Conservation (phyloP, 2,888 invertebrate species). For the Iselma pallidipennis region DNA sequence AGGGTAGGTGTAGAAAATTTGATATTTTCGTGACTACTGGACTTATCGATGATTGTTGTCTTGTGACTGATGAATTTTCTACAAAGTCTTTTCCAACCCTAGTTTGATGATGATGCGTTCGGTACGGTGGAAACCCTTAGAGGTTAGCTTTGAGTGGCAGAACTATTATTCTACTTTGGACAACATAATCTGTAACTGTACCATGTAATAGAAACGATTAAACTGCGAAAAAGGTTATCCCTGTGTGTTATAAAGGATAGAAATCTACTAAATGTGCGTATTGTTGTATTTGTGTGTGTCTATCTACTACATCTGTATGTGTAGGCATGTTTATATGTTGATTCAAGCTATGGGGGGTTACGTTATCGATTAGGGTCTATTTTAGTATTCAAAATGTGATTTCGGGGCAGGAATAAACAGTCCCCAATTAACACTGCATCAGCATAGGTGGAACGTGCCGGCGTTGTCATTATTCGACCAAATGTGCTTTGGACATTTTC, state of each 20-base stretch:
- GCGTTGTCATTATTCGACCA: constrained; percentile 20
- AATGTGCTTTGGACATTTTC: constrained; percentile 6
- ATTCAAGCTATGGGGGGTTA: neutral
- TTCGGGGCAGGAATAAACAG: constrained; percentile 50
- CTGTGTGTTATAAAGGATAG: neutral
- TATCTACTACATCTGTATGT: neutral
- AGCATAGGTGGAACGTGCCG: constrained; percentile 40
- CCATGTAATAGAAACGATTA: neutral
- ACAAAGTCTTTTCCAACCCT: neutral
- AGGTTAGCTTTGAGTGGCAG: neutral
- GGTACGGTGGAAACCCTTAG: neutral
- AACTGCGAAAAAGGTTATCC: neutral
- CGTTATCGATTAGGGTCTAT: constrained; percentile 18
- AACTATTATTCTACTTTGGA: neutral
- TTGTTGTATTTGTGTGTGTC: neutral
- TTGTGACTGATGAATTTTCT: neutral
- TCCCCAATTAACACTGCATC: constrained; percentile 54
- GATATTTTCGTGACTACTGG: neutral
- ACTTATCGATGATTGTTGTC: neutral
- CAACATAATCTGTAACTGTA: constrained; percentile 2
- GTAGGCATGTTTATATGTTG: neutral
- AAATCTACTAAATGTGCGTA: neutral
- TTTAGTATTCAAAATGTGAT: constrained; percentile 43
- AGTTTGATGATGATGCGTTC: neutral
- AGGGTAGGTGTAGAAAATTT: neutral